Evolutionary conservation across 2,113 vertebrate genomes (phyloP), one percentile per base, ranked within the genome.

Genomic region (Alligator sinensis): DNA sequence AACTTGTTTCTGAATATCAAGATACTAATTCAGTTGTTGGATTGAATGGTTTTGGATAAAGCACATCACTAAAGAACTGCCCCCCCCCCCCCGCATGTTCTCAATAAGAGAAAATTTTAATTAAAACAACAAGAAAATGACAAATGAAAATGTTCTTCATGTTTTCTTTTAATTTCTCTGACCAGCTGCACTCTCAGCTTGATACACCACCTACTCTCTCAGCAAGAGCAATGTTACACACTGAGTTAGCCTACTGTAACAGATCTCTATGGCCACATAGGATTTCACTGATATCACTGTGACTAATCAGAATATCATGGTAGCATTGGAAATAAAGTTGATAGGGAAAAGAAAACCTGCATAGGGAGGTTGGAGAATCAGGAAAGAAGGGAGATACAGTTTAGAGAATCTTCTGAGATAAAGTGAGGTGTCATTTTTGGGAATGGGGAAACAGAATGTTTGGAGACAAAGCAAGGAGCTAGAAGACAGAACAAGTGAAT

Each of bases 161-260:
- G 27, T 64, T 64, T 64, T 64, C 63, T 64, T n/a, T n/a, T 64
- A 13, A 21, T 90, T 94, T 64, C 94, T 92, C 91, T 94, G 86
- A 91, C 94, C 96, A 96, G 94, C 95, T 96, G 96, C 80, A 87
- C 91, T 86, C 95, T 96, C 96, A 96, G 96, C 96, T 94, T 96
- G 95, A 83, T 89, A 77, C 89, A 62, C 96, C 96, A 95, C 96
- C 95, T 91, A 95, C 96, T 96, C 95, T 58, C 88, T 89, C 90
- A 91, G 27, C 30, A 83, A 91, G 84, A 88, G 86, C 92, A 89
- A 70, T 0, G 0, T 93, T 92, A 95, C 95, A 80, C 94, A 77
- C 93, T 89, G 82, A 92, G 93, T 62, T 91, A 81, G 2, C 75
- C 57, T 81, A 16, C 27, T 70, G 47, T 47, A 47, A 47, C 47